These are phyloP conservation scores for Cacoxenus indagator DNA, from an alignment of 2,888 invertebrate genomes.

Conservation along the genomic window DNA sequence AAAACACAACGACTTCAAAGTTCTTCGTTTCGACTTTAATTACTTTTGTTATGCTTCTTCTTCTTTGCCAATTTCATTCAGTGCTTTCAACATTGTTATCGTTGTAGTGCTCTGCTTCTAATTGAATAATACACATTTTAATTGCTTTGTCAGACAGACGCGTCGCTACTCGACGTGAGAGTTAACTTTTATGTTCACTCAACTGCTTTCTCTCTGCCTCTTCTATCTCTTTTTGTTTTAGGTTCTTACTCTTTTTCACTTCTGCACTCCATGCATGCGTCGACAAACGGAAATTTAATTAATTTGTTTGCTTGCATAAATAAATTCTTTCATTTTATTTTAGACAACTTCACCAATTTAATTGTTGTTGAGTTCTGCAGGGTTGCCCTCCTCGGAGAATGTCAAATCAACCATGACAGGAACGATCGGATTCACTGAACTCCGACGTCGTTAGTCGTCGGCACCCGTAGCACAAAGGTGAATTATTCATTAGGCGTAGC, in stretches of 20 bases:
- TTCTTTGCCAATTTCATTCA: not conserved
- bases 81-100: no score
- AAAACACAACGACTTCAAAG: not conserved
- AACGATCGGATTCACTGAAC: not conserved
- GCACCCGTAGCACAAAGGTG: not conserved
- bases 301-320: slow-evolving; percentile 3
- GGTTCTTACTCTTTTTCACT: not conserved
- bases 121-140: slow-evolving; percentile 53
- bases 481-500: slow-evolving; percentile 3
- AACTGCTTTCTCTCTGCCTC: not conserved
- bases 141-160: slow-evolving; percentile 38
- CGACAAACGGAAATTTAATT: slow-evolving; percentile 11
- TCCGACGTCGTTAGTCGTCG: not conserved
- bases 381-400: not conserved
- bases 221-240: not conserved
- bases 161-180: not conserved
- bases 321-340: slow-evolving; percentile 2
- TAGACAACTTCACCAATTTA: not conserved
- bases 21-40: not conserved
- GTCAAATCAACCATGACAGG: not conserved
- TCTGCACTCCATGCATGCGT: not conserved
- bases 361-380: not conserved
- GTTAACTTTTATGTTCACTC: not conserved
- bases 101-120: slow-evolving; percentile 28
- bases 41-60: not conserved